Percentiles rank a stretch among this genome's conserved stretches.
These are phyloP conservation scores for Cryptotis parvus DNA, from an alignment of 2,113 vertebrate species.

Conservation along the genomic window DNA sequence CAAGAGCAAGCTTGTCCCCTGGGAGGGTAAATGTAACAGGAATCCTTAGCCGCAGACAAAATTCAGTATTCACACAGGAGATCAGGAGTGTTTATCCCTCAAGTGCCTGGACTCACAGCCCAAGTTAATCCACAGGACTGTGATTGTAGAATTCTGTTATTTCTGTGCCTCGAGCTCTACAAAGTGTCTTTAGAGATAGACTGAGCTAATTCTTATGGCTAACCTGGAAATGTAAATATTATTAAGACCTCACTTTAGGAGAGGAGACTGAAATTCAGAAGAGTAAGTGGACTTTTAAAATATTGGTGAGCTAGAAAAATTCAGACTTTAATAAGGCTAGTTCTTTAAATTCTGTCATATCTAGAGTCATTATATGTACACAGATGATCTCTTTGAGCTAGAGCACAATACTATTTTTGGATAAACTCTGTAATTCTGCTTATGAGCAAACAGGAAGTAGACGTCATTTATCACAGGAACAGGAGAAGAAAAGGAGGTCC, in stretches of 20 bases:
- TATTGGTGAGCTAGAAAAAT: background rate
- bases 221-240: background rate
- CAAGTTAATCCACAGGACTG: fast-evolving
- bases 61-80: background rate
- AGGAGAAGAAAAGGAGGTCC: background rate
- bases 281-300: background rate
- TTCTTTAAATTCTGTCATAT: background rate
- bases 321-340: background rate
- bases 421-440: background rate
- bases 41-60: background rate
- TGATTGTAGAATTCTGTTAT: fast-evolving
- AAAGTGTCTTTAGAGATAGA: background rate
- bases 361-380: background rate
- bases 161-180: background rate
- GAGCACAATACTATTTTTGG: background rate
- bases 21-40: background rate
- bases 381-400: background rate
- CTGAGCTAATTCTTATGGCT: background rate
- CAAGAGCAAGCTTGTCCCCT: background rate
- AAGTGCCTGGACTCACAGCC: background rate
- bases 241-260: background rate
- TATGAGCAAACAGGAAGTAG: background rate
- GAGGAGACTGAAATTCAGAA: background rate
- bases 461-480: fast-evolving
- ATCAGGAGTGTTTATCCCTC: background rate